These are phyloP conservation scores for Chlorospingus flavigularis DNA, from an alignment of 2,797 vertebrate species.

Conservation along the genomic window DNA sequence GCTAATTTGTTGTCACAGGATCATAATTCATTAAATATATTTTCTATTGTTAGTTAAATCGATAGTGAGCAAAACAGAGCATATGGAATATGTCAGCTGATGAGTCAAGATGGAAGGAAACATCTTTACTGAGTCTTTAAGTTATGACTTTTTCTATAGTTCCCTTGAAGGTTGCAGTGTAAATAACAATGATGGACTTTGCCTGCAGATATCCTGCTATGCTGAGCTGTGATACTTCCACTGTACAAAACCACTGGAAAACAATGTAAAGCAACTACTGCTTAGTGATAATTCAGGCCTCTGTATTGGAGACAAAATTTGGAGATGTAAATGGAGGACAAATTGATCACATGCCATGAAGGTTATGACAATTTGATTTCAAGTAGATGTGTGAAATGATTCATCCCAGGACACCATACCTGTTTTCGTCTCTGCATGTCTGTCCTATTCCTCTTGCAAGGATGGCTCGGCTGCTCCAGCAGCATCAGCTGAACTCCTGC, in stretches of 20 bases:
- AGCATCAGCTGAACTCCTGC: neutral
- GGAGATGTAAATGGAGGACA: neutral
- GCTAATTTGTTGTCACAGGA: constrained; percentile 59
- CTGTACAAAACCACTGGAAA: neutral
- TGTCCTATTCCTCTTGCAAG: neutral
- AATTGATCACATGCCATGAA: neutral
- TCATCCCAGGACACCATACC: neutral
- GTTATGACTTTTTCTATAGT: neutral
- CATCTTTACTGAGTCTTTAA: constrained; percentile 20
- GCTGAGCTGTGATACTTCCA: neutral
- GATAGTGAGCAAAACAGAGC: constrained; percentile 65
- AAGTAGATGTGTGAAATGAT: neutral
- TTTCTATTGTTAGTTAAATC: constrained; percentile 65
- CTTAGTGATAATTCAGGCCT: neutral
- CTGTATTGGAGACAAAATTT: neutral
- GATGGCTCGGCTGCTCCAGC: neutral
- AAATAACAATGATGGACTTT: neutral
- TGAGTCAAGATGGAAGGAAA: constrained; percentile 62
- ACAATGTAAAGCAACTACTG: neutral
- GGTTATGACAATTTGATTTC: neutral
- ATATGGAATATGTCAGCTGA: constrained; percentile 62
- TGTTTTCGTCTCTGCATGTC: neutral
- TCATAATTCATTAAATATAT: constrained; percentile 49
- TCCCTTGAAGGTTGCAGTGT: neutral
- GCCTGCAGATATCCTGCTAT: neutral